phyloP scores from a whole-genome alignment of 2,888 invertebrate species.

The Netelia virgata region DNA sequence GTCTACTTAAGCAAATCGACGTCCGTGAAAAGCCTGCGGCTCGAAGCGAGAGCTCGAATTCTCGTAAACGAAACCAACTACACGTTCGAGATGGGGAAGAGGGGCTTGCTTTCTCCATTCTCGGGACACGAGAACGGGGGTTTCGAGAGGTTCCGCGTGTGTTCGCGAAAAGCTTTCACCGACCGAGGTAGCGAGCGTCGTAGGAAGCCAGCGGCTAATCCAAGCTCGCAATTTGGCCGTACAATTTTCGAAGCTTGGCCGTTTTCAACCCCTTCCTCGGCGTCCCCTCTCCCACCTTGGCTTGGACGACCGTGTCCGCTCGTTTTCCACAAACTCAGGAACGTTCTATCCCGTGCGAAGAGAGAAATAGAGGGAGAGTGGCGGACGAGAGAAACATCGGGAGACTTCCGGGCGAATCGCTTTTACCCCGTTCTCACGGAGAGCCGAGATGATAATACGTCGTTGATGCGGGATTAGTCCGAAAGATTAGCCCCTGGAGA shows the following conservation, averaged over 20 bases:
- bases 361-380: constrained; percentile 20
- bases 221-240: constrained; percentile 68
- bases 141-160: constrained; percentile 3
- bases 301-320: constrained; percentile 60
- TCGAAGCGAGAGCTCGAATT: constrained; percentile 48
- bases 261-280: constrained; percentile 47
- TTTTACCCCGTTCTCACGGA: constrained; percentile 57
- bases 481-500: constrained; percentile 55
- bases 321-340: constrained; percentile 60
- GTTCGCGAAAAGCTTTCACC: constrained; percentile 63
- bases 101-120: constrained; percentile 17
- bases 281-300: too few species aligned
- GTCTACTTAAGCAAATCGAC: constrained; percentile 68
- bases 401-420: constrained; percentile 59
- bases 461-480: constrained; percentile 64
- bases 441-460: constrained; percentile 62
- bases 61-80: constrained; percentile 79
- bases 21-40: constrained; percentile 54
- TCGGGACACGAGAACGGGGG: background rate
- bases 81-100: constrained; percentile 66
- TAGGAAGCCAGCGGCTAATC: constrained; percentile 62
- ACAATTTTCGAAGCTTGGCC: constrained; percentile 57
- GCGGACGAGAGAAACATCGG: constrained; percentile 20
- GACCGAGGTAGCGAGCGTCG: background rate
- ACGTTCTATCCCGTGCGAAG: constrained; percentile 20